Percentiles rank a stretch among this genome's conserved stretches.
phyloP scores from a whole-genome alignment of 2,113 vertebrate genomes.

The Plestiodon gilberti region DNA sequence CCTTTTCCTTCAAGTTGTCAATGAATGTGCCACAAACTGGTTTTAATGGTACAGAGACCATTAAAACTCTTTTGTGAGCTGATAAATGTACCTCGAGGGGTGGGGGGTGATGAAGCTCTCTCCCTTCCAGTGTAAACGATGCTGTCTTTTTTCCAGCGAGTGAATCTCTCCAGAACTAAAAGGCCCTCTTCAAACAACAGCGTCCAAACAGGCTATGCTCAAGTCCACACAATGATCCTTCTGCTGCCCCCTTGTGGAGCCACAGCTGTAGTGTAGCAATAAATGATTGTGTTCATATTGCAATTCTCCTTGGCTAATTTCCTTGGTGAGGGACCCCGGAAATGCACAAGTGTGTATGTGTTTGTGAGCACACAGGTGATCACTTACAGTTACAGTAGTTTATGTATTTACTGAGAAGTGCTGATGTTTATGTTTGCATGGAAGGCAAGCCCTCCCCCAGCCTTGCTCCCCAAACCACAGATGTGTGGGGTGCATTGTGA shows the following conservation, averaged over 20 bases:
- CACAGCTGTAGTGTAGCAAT: neutral
- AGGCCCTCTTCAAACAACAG: neutral
- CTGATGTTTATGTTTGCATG: neutral
- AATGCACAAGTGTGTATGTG: no score
- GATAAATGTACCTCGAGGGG: neutral
- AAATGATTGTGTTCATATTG: neutral
- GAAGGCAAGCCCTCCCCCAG: neutral
- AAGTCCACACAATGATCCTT: neutral
- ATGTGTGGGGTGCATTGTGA: neutral
- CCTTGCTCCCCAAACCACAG: neutral
- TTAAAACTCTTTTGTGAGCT: neutral
- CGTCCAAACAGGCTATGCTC: no score
- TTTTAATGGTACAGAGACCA: no score
- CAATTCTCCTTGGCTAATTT: neutral
- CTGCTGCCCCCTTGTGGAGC: neutral
- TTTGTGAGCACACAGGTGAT: no score
- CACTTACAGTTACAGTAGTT: no score
- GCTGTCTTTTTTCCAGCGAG: neutral
- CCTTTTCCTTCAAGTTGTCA: neutral
- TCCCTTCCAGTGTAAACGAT: neutral
- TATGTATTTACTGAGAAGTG: no score
- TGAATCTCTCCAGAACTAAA: neutral
- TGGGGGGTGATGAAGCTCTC: neutral
- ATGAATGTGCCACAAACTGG: neutral
- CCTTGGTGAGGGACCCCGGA: neutral